phyloP scores from a whole-genome alignment of 2,797 vertebrate species.

The Centroberyx gerrardi region DNA sequence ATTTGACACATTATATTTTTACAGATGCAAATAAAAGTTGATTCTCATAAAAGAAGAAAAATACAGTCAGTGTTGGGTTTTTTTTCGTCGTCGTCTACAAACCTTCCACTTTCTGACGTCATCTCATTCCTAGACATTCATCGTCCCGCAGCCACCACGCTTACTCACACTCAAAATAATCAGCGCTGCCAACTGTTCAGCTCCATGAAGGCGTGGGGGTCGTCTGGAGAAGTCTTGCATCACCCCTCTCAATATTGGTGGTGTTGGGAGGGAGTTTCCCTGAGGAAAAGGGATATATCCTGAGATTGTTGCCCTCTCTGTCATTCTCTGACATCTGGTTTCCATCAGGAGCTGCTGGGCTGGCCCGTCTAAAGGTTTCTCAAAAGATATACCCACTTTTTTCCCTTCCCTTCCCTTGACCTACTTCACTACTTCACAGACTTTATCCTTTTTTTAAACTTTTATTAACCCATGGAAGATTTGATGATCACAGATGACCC shows the following conservation, averaged over 20 bases:
- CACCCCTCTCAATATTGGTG: conserved; percentile 49
- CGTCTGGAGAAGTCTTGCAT: conserved; percentile 46
- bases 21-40: not conserved
- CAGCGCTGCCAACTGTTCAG: not conserved
- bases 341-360: conserved; percentile 69
- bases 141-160: not conserved
- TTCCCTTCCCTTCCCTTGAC: not conserved
- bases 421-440: conserved; percentile 33
- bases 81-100: not conserved
- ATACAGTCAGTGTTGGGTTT: not conserved
- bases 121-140: conserved; percentile 16
- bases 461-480: not conserved
- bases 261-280: conserved; percentile 68
- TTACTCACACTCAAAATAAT: conserved; percentile 14
- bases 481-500: not conserved
- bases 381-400: conserved; percentile 33
- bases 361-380: conserved; percentile 32
- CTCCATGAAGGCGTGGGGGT: conserved; percentile 7
- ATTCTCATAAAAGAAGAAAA: not conserved
- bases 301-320: conserved; percentile 61
- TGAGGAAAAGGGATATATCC: conserved; percentile 71
- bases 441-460: not conserved
- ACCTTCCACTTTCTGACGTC: not conserved
- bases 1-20: not conserved
- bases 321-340: conserved; percentile 82